Conservation (phyloP, 92 coral and sea anemone genomes). For the Galaxea fascicularis region DNA sequence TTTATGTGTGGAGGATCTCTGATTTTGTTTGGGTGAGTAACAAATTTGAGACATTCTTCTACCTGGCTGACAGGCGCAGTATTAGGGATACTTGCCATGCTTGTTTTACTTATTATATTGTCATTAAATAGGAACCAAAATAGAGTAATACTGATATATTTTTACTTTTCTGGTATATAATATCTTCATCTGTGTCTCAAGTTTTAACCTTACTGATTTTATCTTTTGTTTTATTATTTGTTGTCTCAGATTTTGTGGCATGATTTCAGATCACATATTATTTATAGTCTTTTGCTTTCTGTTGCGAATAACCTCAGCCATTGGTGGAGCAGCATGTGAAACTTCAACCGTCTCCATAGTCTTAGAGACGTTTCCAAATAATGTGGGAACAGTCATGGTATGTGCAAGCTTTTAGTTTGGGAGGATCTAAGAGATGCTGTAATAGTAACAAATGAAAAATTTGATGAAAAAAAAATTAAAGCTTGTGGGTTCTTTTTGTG, state of each 20-base stretch:
- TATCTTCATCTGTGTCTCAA: too few species aligned
- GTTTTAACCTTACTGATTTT: not conserved
- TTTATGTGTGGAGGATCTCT: not conserved
- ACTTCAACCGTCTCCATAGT: constrained; percentile 63
- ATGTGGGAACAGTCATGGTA: constrained; percentile 64
- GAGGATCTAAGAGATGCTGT: not conserved
- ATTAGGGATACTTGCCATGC: too few species aligned
- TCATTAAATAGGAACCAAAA: too few species aligned
- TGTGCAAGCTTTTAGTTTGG: not conserved
- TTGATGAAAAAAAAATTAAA: too few species aligned
- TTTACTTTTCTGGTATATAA: too few species aligned
- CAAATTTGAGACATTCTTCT: too few species aligned
- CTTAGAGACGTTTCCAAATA: constrained; percentile 57
- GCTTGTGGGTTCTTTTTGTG: too few species aligned
- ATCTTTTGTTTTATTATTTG: not conserved
- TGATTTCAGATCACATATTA: constrained; percentile 50
- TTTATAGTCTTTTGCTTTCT: constrained; percentile 58
- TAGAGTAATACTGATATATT: too few species aligned
- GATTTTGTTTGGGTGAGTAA: constrained; percentile 3
- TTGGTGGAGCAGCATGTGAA: constrained; percentile 72
- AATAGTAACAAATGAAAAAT: too few species aligned
- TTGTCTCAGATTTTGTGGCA: constrained; percentile 57
- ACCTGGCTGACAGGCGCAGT: too few species aligned
- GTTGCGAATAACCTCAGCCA: constrained; percentile 54
- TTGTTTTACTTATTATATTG: too few species aligned